Conservation (phyloP, 2,797 vertebrate species). For the Sparus aurata region DNA sequence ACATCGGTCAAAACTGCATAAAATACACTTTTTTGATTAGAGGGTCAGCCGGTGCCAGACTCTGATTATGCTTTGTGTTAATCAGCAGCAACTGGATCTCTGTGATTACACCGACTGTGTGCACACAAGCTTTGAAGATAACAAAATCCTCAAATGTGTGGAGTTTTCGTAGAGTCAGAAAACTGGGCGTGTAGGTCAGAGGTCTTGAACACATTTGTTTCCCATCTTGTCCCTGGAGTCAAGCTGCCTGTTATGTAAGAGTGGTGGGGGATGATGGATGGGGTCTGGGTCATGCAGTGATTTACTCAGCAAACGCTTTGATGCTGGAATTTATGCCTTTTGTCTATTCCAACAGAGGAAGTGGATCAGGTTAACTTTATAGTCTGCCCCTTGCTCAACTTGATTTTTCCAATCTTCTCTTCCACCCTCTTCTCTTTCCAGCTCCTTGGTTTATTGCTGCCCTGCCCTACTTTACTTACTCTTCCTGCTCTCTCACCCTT, state of each 20-base stretch:
- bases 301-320: constrained; percentile 78
- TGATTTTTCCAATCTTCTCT: constrained; percentile 42
- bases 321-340: constrained; percentile 77
- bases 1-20: neutral
- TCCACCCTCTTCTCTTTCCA: constrained; percentile 30
- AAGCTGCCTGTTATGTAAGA: constrained; percentile 60
- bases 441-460: constrained; percentile 21
- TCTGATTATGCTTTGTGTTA: constrained; percentile 14
- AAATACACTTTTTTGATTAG: neutral
- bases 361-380: constrained; percentile 51
- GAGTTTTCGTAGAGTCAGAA: constrained; percentile 5
- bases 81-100: neutral
- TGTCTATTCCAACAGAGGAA: constrained; percentile 51
- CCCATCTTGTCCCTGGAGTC: constrained; percentile 42
- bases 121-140: neutral
- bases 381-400: constrained; percentile 13
- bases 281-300: constrained; percentile 66
- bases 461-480: constrained; percentile 12
- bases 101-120: neutral
- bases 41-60: neutral
- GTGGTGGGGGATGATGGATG: constrained; percentile 57
- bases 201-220: constrained; percentile 56
- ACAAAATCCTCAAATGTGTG: neutral
- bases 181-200: constrained; percentile 13
- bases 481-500: constrained; percentile 15